These are phyloP conservation scores for Tupaia tana DNA, from an alignment of 2,113 vertebrate genomes.

Conservation along the genomic window DNA sequence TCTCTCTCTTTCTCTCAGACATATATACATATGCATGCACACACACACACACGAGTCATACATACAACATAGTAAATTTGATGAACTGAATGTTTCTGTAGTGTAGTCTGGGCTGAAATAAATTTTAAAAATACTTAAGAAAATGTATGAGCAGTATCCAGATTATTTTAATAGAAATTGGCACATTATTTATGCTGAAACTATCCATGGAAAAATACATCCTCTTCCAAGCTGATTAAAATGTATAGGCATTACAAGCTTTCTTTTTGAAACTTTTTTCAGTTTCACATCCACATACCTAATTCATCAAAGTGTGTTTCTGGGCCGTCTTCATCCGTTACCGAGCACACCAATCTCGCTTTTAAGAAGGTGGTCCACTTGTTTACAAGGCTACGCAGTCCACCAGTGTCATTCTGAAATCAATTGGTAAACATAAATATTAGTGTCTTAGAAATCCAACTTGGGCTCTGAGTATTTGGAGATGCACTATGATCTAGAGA, in stretches of 20 bases:
- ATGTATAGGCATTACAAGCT: background rate
- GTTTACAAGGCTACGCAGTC: constrained; percentile 97
- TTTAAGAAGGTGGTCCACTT: constrained; percentile 99
- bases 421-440: constrained; percentile 65
- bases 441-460: background rate
- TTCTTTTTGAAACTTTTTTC: background rate
- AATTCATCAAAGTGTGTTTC: constrained; percentile 98
- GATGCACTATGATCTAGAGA: background rate
- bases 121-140: background rate
- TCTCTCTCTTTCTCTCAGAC: background rate
- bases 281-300: constrained; percentile 84
- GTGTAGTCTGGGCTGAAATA: background rate
- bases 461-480: background rate
- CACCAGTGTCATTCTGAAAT: constrained; percentile 96
- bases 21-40: background rate
- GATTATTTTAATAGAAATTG: background rate
- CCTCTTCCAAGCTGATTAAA: background rate
- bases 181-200: background rate
- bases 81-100: background rate
- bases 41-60: background rate
- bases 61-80: background rate
- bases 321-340: constrained; percentile 96
- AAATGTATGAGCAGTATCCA: background rate
- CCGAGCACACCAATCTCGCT: constrained; percentile 96
- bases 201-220: background rate